Evolutionary conservation across 2,888 invertebrate genomes (phyloP).

Genomic region (Ellobium chinense): DNA sequence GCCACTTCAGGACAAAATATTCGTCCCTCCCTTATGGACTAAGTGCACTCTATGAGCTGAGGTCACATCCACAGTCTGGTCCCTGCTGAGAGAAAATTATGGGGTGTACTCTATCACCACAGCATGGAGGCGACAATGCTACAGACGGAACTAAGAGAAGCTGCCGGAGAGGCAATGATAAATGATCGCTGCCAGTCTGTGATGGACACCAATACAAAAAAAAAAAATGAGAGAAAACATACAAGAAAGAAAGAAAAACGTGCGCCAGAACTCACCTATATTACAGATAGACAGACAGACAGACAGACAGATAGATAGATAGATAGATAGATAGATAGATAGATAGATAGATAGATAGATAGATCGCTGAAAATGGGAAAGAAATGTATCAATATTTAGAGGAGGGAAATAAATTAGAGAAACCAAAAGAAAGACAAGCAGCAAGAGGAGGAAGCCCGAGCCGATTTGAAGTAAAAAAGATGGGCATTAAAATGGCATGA

Average conservation of each 20-base stretch:
- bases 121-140: no score
- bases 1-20: no score
- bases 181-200: neutral
- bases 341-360: conserved; percentile 25
- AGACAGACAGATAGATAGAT: conserved; percentile 17
- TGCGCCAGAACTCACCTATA: neutral
- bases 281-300: conserved; percentile 1
- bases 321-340: conserved; percentile 15
- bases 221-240: neutral
- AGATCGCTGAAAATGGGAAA: neutral
- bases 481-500: no score
- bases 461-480: no score
- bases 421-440: neutral
- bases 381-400: neutral
- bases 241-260: neutral
- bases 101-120: no score
- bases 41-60: no score
- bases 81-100: no score
- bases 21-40: no score
- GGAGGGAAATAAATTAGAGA: neutral
- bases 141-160: no score
- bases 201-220: neutral
- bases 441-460: neutral
- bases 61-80: no score
- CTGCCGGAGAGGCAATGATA: no score